Evolutionary conservation across 2,888 invertebrate species (phyloP), one percentile per base, ranked within the genome.

Genomic region (Epicampocera succincta): DNA sequence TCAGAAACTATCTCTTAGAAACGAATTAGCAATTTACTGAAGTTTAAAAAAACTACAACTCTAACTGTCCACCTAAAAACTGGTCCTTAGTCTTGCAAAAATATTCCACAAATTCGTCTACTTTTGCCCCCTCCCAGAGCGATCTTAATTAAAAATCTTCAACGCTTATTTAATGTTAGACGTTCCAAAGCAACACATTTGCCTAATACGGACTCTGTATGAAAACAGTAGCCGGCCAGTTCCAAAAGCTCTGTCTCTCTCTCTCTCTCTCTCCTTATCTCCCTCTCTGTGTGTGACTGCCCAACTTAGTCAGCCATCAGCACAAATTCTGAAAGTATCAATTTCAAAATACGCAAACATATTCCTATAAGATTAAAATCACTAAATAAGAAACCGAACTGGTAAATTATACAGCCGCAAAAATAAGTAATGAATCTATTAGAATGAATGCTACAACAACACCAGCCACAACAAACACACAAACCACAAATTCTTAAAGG

Each of bases 271-370:
- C n/a, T n/a, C n/a, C n/a, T n/a, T n/a, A n/a, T n/a, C n/a, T n/a
- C n/a, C 17, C 13, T 4, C 12, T 42, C 11, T 29, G 25, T 3
- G 3, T 25, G 25, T n/a, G n/a, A n/a, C 33, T 33, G 29, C 4
- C 33, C 54, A 9, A 29, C 50, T 61, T 48, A 19, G 9, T 42
- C 50, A 19, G 9, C 29, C 50, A 50, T 6, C 25, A 42, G 17
- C 48, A 15, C 5, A 71, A 63, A 54, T 21, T 40, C 21, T 61
- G 61, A 15, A 50, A 63, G 69, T 77, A 74, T 82, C 73, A 81
- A 71, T 82, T 74, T 77, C 63, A 52, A 65, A 58, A 56, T 82
- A 74, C 74, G 77, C 65, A 73, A 82, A 82, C 63, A 69, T 65
- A 52, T 69, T 72, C 65, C 38, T 42, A 48, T 80, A 68, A 63